Base-by-base conservation (phyloP, 2,113 vertebrate species). In the Lepisosteus oculatus region DNA sequence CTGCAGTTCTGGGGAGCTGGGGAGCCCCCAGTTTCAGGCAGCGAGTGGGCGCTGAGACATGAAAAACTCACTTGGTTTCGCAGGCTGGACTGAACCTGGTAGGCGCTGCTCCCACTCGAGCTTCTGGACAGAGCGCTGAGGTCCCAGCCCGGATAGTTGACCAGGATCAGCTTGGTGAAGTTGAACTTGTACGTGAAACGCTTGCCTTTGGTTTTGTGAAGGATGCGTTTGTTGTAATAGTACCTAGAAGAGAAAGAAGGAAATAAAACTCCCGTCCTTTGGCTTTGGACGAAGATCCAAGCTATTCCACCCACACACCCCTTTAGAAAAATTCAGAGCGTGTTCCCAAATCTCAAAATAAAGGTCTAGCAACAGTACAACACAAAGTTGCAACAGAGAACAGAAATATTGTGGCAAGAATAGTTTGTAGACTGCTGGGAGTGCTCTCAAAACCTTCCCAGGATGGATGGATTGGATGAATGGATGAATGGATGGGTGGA, bases 161-260 rank as follows among this genome's bases (percentile, higher is more conserved):
- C 80, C 9, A 94, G 75, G 61, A 93, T 75, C 75, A 95, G 85
- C 81, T 93, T 93, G 85, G 87, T 95, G 87, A 95, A 92, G 92
- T 94, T 94, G 88, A 96, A 97, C 80, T 90, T 95, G 85, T 96
- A 95, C 44, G 95, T 95, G 84, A 95, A 95, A 44, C 92, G 81
- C 72, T 95, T 95, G 68, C 95, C 95, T 87, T 95, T 95, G 82
- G 91, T 94, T 84, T 96, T 97, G 84, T 93, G 88, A 76, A 95
- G 89, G 76, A 95, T 94, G 47, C 82, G 90, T 77, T 95, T 95
- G 71, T 90, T 93, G 89, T 95, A 95, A 86, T 95, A 95, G 75
- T 95, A 94, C 70, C 94, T 95, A 87, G 8, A 61, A 17, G 43
- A 8, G 76, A 77, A 45, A 3, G 64, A n/a, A 3, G 29, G 54